A percentile compares a stretch with the other conserved stretches of the same genome.
phyloP scores from a whole-genome alignment of 2,113 vertebrate species.

The Gymnogyps californianus region DNA sequence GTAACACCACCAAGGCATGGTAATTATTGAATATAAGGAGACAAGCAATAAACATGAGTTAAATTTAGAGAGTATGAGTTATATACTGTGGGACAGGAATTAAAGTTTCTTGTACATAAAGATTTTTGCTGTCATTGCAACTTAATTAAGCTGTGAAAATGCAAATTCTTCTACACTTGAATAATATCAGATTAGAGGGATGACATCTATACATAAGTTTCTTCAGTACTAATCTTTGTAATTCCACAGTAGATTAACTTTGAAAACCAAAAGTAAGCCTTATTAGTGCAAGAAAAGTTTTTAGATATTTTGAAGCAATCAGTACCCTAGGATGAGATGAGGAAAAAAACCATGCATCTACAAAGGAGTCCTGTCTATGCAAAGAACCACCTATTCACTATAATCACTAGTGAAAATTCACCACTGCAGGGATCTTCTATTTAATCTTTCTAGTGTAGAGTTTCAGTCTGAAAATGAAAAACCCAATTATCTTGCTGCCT shows the following conservation, averaged over 20 bases:
- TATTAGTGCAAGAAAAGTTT: neutral
- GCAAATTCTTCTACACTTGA: neutral
- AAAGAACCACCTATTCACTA: rapidly evolving
- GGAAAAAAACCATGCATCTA: neutral
- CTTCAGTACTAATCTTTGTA: neutral
- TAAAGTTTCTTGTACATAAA: neutral
- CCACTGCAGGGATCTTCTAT: neutral
- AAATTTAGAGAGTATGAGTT: neutral
- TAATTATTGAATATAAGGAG: neutral
- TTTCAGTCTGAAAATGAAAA: neutral
- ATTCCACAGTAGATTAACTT: neutral
- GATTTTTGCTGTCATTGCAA: neutral
- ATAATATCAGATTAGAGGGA: neutral
- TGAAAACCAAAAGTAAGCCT: neutral
- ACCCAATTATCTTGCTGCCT: neutral
- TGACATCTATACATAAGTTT: neutral
- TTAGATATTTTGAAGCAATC: neutral
- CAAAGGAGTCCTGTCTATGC: neutral
- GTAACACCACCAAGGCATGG: neutral
- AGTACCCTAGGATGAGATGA: neutral
- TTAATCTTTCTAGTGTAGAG: neutral
- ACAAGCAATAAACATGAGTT: neutral
- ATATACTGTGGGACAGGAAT: neutral
- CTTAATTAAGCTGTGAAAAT: neutral
- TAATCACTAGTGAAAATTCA: neutral